These are phyloP conservation scores for Andrena bucephala DNA, from an alignment of 2,888 invertebrate genomes.

Conservation along the genomic window DNA sequence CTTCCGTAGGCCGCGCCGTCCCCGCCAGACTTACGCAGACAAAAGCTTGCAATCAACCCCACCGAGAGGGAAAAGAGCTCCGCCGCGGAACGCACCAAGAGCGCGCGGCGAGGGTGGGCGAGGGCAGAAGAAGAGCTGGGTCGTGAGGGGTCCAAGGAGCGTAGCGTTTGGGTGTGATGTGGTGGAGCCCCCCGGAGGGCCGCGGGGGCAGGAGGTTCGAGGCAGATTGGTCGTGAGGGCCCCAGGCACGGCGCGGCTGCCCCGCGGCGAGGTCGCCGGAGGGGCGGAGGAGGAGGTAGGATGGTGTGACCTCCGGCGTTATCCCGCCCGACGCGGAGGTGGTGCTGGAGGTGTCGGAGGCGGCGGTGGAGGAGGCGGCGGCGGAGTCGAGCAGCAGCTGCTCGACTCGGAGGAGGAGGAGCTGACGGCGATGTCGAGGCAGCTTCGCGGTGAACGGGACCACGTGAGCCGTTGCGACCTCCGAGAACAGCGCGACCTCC, in stretches of 20 bases:
- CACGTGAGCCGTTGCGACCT: constrained; percentile 75
- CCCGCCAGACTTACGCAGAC: neutral
- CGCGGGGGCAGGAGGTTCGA: constrained; percentile 78
- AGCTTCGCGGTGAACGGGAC: constrained; percentile 79
- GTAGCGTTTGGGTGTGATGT: constrained; percentile 82
- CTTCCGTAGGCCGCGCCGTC: constrained; percentile 29
- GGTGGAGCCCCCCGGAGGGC: constrained; percentile 81
- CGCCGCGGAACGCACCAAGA: neutral
- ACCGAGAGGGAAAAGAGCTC: neutral
- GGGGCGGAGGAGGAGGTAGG: constrained; percentile 81
- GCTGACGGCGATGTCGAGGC: constrained; percentile 82
- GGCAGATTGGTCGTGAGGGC: constrained; percentile 82
- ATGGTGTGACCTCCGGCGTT: constrained; percentile 83
- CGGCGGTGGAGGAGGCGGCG: constrained; percentile 69
- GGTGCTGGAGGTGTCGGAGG: constrained; percentile 71
- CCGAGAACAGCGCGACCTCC: constrained; percentile 68
- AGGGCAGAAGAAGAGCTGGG: constrained; percentile 54
- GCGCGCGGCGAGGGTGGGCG: constrained; percentile 14
- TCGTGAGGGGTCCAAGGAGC: constrained; percentile 77
- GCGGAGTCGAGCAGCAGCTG: constrained; percentile 82
- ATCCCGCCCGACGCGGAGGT: constrained; percentile 79
- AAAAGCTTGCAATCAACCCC: neutral
- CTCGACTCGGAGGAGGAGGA: constrained; percentile 85
- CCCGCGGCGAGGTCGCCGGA: constrained; percentile 86
- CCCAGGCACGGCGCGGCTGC: constrained; percentile 79